Evolutionary conservation across 2,888 invertebrate genomes (phyloP).

Genomic region (Alloplasta piceator): DNA sequence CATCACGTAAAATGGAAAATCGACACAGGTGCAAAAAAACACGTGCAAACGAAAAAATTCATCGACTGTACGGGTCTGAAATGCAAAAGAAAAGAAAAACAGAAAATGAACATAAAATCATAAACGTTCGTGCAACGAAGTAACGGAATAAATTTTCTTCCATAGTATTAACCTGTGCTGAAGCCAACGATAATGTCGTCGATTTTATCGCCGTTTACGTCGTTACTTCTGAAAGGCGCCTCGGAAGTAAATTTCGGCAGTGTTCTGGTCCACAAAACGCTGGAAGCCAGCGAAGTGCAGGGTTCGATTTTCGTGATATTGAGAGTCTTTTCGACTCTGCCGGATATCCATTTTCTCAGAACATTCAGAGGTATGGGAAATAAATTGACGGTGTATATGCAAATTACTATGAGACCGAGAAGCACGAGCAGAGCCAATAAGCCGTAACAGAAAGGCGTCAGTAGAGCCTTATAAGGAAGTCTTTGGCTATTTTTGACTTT

Average conservation of each 20-base stretch:
- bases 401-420: conserved; percentile 86
- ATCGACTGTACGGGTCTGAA: conserved; percentile 3
- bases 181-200: conserved; percentile 91
- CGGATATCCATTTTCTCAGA: conserved; percentile 86
- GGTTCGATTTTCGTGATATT: conserved; percentile 83
- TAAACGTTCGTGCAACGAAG: no score
- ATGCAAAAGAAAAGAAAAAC: conserved; percentile 25
- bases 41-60: conserved; percentile 47
- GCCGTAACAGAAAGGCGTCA: conserved; percentile 88
- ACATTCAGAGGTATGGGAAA: conserved; percentile 87
- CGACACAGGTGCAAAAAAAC: conserved; percentile 51
- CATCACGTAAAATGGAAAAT: conserved; percentile 42
- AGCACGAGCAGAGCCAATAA: conserved; percentile 86
- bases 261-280: conserved; percentile 88
- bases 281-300: conserved; percentile 86
- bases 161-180: conserved; percentile 86
- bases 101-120: conserved; percentile 8
- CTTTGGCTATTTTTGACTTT: conserved; percentile 84
- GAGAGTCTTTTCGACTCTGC: conserved; percentile 64
- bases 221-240: conserved; percentile 88
- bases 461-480: conserved; percentile 85
- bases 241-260: conserved; percentile 90
- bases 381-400: conserved; percentile 87
- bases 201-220: conserved; percentile 89
- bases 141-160: no score